Base-by-base conservation (phyloP, 1,140 invertebrate genomes). In the Aricia agestis region DNA sequence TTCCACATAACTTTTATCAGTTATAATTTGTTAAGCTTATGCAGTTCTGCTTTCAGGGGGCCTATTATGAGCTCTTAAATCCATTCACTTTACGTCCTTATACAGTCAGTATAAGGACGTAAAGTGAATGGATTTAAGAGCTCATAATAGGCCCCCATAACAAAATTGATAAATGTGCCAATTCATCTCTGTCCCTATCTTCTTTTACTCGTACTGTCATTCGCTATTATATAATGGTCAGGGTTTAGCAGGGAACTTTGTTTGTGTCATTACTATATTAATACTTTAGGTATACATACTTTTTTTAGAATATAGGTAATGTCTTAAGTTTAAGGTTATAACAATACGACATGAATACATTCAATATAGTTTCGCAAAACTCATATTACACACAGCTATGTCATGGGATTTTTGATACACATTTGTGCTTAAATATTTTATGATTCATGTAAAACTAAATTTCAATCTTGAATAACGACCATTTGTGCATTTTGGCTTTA, bases 401-500 rank as follows among this genome's bases (percentile, higher is more conserved):
- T 52, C 45, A 52, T 52, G 45, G 45, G 45, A 52, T 3, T 52
- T 11, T 52, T 11, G 18, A 63, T 63, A 63, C 17, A 63, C 59
- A 63, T 63, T 63, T 63, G 59, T 63, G 59, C 59, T 63, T 63
- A 63, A 19, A 63, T 52, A 52, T 52, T 63, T 63, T 19, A 63
- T 63, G 10, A 63, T 63, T 17, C 19, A 63, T 19, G 59, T 63
- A 25, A 63, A 63, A 63, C 11, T 25, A 19, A 25, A 19, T 11
- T 19, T 63, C 6, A 25, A 63, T 25, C 7, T 19, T 63, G 9
- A 63, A 63, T 63, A 63, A 25, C 19, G 59, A 63, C 59, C 59
- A 63, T 63, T 63, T 25, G 59, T 31, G 5, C 18, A 7, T 25
- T 25, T 25, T 25, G 25, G 18, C 17, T 18, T 42, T 6, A 18